These are phyloP conservation scores for Oscheius sp. DNA, from an alignment of 2,888 invertebrate genomes.

Conservation along the genomic window DNA sequence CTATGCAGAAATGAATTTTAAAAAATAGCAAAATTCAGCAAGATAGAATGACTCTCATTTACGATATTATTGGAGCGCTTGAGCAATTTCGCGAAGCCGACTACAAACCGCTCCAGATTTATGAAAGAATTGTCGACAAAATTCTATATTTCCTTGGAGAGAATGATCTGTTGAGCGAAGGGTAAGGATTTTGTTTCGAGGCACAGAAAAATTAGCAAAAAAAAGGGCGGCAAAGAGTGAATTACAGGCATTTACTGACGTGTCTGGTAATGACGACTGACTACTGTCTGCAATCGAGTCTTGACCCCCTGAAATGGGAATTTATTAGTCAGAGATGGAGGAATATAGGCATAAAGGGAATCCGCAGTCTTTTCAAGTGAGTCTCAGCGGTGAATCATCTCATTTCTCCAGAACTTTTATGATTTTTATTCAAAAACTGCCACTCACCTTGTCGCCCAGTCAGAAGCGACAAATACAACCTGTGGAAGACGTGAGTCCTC, in stretches of 20 bases:
- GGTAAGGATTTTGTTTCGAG: neutral
- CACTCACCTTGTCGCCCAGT: neutral
- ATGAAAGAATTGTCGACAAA: conserved; percentile 20
- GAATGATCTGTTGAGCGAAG: conserved; percentile 6
- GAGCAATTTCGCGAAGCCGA: neutral
- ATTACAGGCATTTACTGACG: conserved; percentile 27
- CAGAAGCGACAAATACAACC: conserved; percentile 20
- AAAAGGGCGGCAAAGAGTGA: neutral
- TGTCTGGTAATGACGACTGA: conserved; percentile 42
- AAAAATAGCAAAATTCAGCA: neutral
- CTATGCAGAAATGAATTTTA: neutral
- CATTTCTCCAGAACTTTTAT: conserved; percentile 14
- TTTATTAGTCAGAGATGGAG: conserved; percentile 31
- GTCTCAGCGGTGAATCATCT: neutral
- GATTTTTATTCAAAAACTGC: neutral
- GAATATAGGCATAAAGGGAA: conserved; percentile 45
- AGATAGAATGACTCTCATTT: neutral
- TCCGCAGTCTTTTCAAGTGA: conserved; percentile 30
- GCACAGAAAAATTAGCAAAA: too few species aligned
- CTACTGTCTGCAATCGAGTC: conserved; percentile 28
- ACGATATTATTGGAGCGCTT: neutral
- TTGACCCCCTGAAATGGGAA: conserved; percentile 14
- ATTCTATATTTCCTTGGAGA: conserved; percentile 14
- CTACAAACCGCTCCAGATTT: conserved; percentile 3
- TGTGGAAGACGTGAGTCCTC: conserved; percentile 26